Base-by-base conservation (phyloP, 2,113 vertebrate genomes). In the Ptilonorhynchus violaceus region DNA sequence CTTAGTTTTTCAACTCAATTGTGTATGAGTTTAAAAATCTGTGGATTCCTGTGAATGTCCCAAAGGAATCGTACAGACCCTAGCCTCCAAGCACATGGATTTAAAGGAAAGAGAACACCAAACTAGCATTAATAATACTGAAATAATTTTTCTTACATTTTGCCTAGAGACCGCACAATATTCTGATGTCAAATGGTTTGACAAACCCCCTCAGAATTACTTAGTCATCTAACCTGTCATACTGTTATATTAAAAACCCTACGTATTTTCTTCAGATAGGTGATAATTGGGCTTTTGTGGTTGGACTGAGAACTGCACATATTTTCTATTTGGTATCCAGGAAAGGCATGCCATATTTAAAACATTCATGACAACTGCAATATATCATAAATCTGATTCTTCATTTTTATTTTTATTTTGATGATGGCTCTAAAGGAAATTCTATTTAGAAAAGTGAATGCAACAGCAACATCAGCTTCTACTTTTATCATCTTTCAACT, bases 121-220 rank as follows among this genome's bases (percentile, higher is more conserved):
- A 68, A 49, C 8, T 4, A 56, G 3, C 44, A 49, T 47, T 33
- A 62, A 49, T 16, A 77, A 77, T 12, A 46, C 2, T 12, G 9
- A 73, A 86, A 55, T 39, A 15, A 17, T 23, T 56, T 88, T 84
- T 67, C 10, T 52, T 53, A 1, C 73, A 46, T 81, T 89, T 81
- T 0, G 1, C 27, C 39, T 31, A 15, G 21, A 33, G 19, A 42
- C 6, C 8, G 4, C 22, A 33, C 0, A 4, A 35, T 39, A 44
- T 44, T 68, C 33, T 78, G 25, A 55, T 28, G 17, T 19, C 27
- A 85, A 70, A 63, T 28, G 4, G 5, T 56, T 81, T 63, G 42
- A 63, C 28, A 78, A 70, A 47, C 2, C 16, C 39, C 79, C 85
- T 28, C 53, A 75, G n/a, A 81, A 55, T 14, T 0, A 63, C 23